phyloP scores from a whole-genome alignment of 2,888 invertebrate genomes.

The Hypomecis atomaria region DNA sequence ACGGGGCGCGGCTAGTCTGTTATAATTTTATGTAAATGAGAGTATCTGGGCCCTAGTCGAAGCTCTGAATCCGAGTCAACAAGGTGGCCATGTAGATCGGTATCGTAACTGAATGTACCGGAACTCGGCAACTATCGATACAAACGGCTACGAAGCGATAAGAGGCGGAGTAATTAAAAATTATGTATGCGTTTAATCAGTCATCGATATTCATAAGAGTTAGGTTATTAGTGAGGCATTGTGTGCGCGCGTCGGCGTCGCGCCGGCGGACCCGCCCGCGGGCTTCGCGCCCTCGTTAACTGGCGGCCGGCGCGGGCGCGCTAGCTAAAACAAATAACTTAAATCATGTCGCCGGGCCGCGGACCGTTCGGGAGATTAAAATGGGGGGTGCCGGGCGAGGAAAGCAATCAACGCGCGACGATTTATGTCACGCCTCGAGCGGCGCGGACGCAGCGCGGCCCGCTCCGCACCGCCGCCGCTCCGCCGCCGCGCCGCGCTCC shows the following conservation, averaged over 20 bases:
- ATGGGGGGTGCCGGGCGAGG: slow-evolving; percentile 55
- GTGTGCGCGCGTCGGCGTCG: slow-evolving; percentile 38
- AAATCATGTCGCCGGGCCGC: slow-evolving; percentile 65
- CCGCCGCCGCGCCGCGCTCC: not conserved
- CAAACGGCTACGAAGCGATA: slow-evolving; percentile 5
- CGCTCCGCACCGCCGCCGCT: slow-evolving; percentile 32
- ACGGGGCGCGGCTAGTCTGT: no score
- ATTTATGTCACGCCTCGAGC: slow-evolving; percentile 59
- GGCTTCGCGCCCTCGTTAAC: slow-evolving; percentile 46
- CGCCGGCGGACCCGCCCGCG: slow-evolving; percentile 53
- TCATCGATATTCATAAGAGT: slow-evolving; percentile 53
- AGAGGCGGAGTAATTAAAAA: slow-evolving; percentile 48
- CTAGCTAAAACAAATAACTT: slow-evolving; percentile 76
- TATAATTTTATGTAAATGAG: no score
- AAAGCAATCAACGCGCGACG: slow-evolving; percentile 73
- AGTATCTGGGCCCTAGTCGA: no score
- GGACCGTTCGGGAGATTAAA: slow-evolving; percentile 51
- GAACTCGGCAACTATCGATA: slow-evolving; percentile 1
- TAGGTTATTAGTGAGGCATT: slow-evolving; percentile 53
- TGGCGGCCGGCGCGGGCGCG: slow-evolving; percentile 53
- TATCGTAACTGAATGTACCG: not conserved
- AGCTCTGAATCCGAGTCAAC: no score
- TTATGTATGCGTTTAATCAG: slow-evolving; percentile 53
- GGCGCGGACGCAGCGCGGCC: slow-evolving; percentile 53
- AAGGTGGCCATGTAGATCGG: no score